These are phyloP conservation scores for Nannoperca obscura DNA, from an alignment of 2,797 vertebrate species.

Conservation along the genomic window DNA sequence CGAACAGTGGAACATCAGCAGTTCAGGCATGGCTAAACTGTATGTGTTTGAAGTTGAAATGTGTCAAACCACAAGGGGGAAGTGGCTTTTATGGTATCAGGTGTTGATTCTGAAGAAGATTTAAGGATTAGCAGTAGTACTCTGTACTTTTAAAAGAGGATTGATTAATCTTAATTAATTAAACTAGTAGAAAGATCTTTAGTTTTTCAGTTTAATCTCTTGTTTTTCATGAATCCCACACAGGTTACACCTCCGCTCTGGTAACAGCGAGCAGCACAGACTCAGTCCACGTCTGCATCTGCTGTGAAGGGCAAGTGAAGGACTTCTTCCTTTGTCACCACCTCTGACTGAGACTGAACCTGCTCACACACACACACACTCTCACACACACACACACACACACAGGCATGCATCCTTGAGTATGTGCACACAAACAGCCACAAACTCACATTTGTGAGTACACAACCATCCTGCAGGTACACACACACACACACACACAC, in stretches of 20 bases:
- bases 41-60: slow-evolving; percentile 12
- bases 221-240: background rate
- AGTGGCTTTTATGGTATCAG: slow-evolving; percentile 25
- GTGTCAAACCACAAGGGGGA: slow-evolving; percentile 7
- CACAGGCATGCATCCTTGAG: background rate
- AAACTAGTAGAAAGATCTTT: background rate
- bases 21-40: background rate
- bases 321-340: slow-evolving; percentile 40
- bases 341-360: slow-evolving; percentile 42
- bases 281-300: slow-evolving; percentile 3
- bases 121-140: slow-evolving; percentile 26
- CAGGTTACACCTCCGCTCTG: slow-evolving; percentile 7
- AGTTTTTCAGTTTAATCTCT: background rate
- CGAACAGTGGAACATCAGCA: background rate
- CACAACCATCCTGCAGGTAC: background rate
- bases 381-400: slow-evolving; percentile 7
- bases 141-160: slow-evolving; percentile 1
- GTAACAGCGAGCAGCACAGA: slow-evolving; percentile 7
- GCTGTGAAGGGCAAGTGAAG: slow-evolving; percentile 67
- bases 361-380: slow-evolving; percentile 8
- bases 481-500: background rate
- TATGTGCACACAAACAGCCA: background rate
- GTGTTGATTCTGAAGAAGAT: slow-evolving; percentile 24
- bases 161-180: background rate
- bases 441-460: background rate